A percentile compares a stretch with the other conserved stretches of the same genome.
Evolutionary conservation across 2,113 vertebrate species (phyloP).

Genomic region (Alethe castanea): DNA sequence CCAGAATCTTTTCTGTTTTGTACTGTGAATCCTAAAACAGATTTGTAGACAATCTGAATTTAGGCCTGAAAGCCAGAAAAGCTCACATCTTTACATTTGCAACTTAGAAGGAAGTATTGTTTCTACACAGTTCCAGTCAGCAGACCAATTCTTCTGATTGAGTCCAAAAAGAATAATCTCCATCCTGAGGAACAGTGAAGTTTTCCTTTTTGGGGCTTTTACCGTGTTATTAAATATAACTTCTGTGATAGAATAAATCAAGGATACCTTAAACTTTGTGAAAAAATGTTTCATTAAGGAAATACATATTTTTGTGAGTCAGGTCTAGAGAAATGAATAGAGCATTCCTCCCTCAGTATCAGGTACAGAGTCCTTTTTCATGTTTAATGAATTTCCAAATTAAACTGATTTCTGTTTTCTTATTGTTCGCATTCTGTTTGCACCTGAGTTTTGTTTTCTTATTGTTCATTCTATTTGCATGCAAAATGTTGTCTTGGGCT

Average conservation of each 20-base stretch:
- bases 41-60: not conserved
- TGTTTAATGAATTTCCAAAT: not conserved
- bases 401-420: not conserved
- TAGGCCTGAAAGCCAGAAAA: not conserved
- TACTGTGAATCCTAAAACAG: not conserved
- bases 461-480: not conserved
- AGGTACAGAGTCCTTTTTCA: not conserved
- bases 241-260: not conserved
- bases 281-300: not conserved
- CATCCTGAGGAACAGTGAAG: not conserved
- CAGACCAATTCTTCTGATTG: not conserved
- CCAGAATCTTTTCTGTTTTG: not conserved
- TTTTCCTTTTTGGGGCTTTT: not conserved
- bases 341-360: not conserved
- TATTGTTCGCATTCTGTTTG: not conserved
- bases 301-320: not conserved
- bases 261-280: not conserved
- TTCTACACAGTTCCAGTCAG: not conserved
- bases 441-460: not conserved
- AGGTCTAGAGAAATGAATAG: not conserved
- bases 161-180: not conserved
- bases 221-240: not conserved
- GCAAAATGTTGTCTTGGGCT: not conserved
- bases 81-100: not conserved
- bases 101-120: not conserved